Evolutionary conservation across 2,113 vertebrate genomes (phyloP).

Genomic region (Semnornis frantzii): DNA sequence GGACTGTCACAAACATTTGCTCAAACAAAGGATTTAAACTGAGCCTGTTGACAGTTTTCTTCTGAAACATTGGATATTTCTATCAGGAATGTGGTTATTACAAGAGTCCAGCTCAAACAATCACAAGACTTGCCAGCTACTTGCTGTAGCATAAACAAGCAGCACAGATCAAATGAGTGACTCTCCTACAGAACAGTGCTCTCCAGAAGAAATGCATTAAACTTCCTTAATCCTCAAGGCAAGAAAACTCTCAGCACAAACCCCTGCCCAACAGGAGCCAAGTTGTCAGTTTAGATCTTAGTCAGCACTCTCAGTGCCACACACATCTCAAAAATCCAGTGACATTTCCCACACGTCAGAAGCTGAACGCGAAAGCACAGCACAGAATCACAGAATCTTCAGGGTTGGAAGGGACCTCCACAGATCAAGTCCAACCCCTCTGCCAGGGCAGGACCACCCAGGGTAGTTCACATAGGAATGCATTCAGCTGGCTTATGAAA

Average conservation of each 20-base stretch:
- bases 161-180: background rate
- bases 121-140: background rate
- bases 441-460: too few species aligned
- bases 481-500: too few species aligned
- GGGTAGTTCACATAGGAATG: too few species aligned
- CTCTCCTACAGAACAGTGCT: background rate
- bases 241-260: background rate
- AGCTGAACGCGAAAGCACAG: background rate
- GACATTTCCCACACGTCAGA: background rate
- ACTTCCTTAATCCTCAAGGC: background rate
- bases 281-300: background rate
- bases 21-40: background rate
- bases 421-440: too few species aligned
- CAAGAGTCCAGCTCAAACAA: background rate
- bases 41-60: background rate
- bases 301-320: background rate
- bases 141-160: background rate
- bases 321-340: accelerated
- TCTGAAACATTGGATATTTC: background rate
- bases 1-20: background rate
- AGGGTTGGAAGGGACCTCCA: too few species aligned
- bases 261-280: too few species aligned
- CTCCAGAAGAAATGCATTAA: background rate
- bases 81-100: background rate
- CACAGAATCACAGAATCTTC: background rate